Evolutionary conservation across 2,888 invertebrate species (phyloP).

Genomic region (Idaea biselata): DNA sequence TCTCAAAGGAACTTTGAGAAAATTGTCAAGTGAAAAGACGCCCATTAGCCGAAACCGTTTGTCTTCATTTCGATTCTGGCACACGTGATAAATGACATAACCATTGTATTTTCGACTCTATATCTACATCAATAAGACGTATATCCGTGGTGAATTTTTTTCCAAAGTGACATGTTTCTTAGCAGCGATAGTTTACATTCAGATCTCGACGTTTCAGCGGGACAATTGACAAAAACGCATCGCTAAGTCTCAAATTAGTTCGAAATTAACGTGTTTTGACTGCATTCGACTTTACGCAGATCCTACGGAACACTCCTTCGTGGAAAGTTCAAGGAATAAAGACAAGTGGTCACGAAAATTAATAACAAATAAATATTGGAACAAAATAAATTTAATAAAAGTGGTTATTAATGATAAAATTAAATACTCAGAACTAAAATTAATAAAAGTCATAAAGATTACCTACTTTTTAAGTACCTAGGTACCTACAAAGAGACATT

Average conservation of each 20-base stretch:
- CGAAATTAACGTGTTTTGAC: conserved; percentile 50
- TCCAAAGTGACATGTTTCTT: conserved; percentile 57
- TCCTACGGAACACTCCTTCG: neutral
- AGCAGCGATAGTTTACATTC: conserved; percentile 71
- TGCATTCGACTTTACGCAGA: conserved; percentile 25
- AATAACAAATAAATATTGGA: neutral
- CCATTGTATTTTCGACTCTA: conserved; percentile 42
- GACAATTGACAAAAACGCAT: conserved; percentile 77
- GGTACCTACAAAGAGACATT: too few species aligned
- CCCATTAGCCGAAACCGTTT: conserved; percentile 74
- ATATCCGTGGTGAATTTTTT: conserved; percentile 16
- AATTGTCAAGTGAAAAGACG: conserved; percentile 74
- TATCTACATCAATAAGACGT: conserved; percentile 22
- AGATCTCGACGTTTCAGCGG: conserved; percentile 61
- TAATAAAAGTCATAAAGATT: too few species aligned
- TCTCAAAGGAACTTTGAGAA: conserved; percentile 39
- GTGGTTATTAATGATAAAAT: neutral
- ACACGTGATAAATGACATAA: conserved; percentile 44
- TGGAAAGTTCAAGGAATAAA: neutral
- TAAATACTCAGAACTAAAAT: too few species aligned
- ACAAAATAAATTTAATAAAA: neutral
- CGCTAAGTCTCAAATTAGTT: conserved; percentile 68
- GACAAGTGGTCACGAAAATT: neutral
- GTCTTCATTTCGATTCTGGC: conserved; percentile 71
- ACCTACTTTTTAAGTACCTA: too few species aligned